These are phyloP conservation scores for Lacerta viridis DNA, from an alignment of 2,797 vertebrate species.

Conservation along the genomic window DNA sequence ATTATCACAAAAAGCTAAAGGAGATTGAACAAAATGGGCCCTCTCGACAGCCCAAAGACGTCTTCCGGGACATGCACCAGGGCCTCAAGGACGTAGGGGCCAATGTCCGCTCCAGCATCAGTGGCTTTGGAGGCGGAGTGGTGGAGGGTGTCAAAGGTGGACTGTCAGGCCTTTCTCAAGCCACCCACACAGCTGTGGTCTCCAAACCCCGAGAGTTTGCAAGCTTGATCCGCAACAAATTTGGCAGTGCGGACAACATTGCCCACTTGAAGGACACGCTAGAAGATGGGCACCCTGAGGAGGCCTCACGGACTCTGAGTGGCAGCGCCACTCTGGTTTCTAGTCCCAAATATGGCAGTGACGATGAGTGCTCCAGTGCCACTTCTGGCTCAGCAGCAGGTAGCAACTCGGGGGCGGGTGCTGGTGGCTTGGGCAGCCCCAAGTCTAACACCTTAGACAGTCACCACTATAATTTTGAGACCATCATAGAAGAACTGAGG, in stretches of 20 bases:
- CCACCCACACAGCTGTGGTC: conserved; percentile 92
- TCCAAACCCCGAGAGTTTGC: conserved; percentile 97
- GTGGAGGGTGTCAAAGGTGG: conserved; percentile 96
- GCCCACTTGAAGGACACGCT: conserved; percentile 94
- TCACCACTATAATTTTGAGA: conserved; percentile 90
- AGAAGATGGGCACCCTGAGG: conserved; percentile 89
- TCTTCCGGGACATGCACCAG: conserved; percentile 98
- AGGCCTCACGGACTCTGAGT: conserved; percentile 89
- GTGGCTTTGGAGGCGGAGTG: conserved; percentile 95
- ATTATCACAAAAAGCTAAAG: conserved; percentile 96
- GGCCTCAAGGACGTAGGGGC: conserved; percentile 96
- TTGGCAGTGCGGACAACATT: conserved; percentile 98
- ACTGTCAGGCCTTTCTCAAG: conserved; percentile 91
- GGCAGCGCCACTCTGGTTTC: conserved; percentile 96
- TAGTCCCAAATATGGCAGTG: conserved; percentile 96
- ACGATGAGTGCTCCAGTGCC: conserved; percentile 96
- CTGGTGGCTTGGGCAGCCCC: conserved; percentile 89
- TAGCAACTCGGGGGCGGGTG: conserved; percentile 93
- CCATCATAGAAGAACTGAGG: conserved; percentile 92
- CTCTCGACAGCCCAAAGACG: conserved; percentile 95
- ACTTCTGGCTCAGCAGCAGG: conserved; percentile 90
- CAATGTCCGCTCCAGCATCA: conserved; percentile 96
- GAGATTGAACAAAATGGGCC: conserved; percentile 98
- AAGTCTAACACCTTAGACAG: conserved; percentile 87
- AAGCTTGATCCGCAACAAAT: conserved; percentile 97